These are phyloP conservation scores for Peribatodes rhomboidaria DNA, from an alignment of 2,888 invertebrate genomes.

Conservation along the genomic window DNA sequence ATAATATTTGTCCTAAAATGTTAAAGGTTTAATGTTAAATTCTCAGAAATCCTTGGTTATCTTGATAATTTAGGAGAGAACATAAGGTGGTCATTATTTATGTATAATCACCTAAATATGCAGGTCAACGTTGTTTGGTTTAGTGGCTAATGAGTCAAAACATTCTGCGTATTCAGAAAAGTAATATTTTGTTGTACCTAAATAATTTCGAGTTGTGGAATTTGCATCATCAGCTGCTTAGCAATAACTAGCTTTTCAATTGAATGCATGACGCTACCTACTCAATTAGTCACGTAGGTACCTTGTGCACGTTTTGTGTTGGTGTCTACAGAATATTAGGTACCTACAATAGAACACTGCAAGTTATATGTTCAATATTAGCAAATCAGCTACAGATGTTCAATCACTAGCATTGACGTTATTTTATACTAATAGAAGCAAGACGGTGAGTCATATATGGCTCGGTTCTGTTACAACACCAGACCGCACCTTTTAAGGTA, in stretches of 20 bases:
- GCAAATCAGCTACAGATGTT: slow-evolving; percentile 74
- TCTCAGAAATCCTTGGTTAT: background rate
- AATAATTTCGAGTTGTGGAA: slow-evolving; percentile 13
- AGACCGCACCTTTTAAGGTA: slow-evolving; percentile 77
- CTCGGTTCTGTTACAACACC: slow-evolving; percentile 74
- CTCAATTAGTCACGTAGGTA: slow-evolving; percentile 48
- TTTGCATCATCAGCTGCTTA: slow-evolving; percentile 22
- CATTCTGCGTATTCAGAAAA: background rate
- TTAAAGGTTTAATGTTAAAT: background rate
- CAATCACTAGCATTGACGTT: slow-evolving; percentile 73
- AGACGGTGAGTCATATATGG: slow-evolving; percentile 78
- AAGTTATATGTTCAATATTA: slow-evolving; percentile 32
- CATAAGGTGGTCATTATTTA: background rate
- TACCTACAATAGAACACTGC: background rate
- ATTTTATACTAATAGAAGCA: slow-evolving; percentile 74
- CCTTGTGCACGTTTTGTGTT: slow-evolving; percentile 1
- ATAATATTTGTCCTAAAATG: background rate
- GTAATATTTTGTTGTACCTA: background rate
- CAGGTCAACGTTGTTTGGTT: slow-evolving; percentile 50
- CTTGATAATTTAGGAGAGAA: slow-evolving; percentile 1
- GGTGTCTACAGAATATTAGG: slow-evolving; percentile 37
- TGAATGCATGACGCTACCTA: slow-evolving; percentile 15
- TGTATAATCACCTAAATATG: slow-evolving; percentile 40
- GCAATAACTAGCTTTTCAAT: slow-evolving; percentile 10
- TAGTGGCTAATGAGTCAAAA: slow-evolving; percentile 26